Percentiles rank a stretch among this genome's conserved stretches.
These are phyloP conservation scores for Orchesellides sinensis DNA, from an alignment of 2,888 invertebrate genomes.

Conservation along the genomic window DNA sequence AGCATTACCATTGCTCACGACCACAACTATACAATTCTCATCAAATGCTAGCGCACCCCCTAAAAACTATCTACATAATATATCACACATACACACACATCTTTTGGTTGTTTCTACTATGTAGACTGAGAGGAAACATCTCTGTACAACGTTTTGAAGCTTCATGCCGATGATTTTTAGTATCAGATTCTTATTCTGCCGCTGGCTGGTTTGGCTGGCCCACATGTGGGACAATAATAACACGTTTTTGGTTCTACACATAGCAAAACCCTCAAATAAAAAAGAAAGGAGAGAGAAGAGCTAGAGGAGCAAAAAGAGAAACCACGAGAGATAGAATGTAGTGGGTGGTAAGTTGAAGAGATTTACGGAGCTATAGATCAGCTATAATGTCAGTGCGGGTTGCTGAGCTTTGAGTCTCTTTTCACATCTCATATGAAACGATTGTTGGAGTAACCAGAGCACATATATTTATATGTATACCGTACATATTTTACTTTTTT, in stretches of 20 bases:
- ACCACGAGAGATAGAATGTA: conserved; percentile 70
- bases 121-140: neutral
- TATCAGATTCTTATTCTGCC: conserved; percentile 44
- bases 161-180: conserved; percentile 41
- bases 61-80: no score
- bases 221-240: conserved; percentile 70
- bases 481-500: no score
- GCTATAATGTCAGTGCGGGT: conserved; percentile 75
- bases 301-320: conserved; percentile 52
- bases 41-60: no score
- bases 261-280: conserved; percentile 51
- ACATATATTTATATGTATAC: no score
- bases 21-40: no score
- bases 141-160: conserved; percentile 7
- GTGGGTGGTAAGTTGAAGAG: conserved; percentile 74
- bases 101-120: no score
- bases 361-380: conserved; percentile 75
- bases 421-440: conserved; percentile 48
- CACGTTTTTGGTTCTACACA: conserved; percentile 57
- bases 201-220: conserved; percentile 56
- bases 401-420: conserved; percentile 74
- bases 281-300: conserved; percentile 29
- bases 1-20: no score
- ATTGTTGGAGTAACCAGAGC: conserved; percentile 15
- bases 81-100: no score